These are phyloP conservation scores for Heteronetta atricapilla DNA, from an alignment of 2,113 vertebrate species.

Conservation along the genomic window DNA sequence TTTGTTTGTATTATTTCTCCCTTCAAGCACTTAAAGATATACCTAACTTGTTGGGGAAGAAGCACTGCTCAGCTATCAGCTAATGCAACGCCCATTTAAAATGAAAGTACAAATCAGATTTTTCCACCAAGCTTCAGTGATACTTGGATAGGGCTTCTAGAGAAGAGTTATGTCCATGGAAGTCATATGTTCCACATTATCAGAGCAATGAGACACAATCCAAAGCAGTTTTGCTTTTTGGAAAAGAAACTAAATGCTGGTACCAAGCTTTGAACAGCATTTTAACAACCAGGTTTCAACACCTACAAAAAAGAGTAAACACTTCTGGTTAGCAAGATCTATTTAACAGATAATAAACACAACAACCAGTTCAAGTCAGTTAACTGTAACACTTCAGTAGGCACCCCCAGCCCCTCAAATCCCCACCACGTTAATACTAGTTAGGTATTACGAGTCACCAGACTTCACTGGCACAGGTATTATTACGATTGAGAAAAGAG, in stretches of 20 bases:
- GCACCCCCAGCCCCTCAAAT: background rate
- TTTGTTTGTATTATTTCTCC: background rate
- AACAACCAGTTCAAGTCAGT: background rate
- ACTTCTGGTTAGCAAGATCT: background rate
- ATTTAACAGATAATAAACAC: background rate
- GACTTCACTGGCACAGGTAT: background rate
- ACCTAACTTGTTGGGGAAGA: background rate
- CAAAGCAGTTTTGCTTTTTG: background rate
- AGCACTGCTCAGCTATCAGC: background rate
- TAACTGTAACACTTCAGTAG: background rate
- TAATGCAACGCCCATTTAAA: background rate
- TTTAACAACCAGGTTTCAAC: background rate
- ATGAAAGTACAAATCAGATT: background rate
- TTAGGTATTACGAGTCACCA: background rate
- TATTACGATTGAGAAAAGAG: background rate
- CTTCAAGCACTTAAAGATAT: background rate
- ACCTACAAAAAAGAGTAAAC: background rate
- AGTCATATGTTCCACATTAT: fast-evolving
- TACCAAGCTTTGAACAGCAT: background rate
- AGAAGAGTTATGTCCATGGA: background rate
- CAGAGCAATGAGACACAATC: background rate
- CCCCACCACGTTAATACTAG: background rate
- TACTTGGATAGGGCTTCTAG: background rate
- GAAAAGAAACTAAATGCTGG: background rate
- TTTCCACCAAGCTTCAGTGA: background rate